These are phyloP conservation scores for Andinoacara biseriatus DNA, from an alignment of 2,113 vertebrate species.

Conservation along the genomic window DNA sequence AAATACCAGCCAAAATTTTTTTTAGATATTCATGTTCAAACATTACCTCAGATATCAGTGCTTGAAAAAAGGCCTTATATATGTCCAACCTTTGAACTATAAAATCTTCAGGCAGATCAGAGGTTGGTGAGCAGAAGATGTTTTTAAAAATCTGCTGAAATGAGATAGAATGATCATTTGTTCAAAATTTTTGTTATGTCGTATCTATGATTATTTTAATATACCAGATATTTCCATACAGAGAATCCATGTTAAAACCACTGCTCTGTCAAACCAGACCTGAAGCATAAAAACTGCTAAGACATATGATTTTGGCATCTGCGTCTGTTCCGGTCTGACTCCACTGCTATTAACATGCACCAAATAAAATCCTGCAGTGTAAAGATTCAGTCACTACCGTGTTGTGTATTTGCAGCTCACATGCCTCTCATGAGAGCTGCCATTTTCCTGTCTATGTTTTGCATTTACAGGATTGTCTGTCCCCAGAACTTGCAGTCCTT, in stretches of 20 bases:
- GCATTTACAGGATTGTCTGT: too few species aligned
- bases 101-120: neutral
- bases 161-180: neutral
- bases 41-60: rapidly evolving
- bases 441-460: neutral
- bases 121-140: neutral
- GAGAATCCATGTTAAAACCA: neutral
- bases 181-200: neutral
- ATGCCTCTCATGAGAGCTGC: rapidly evolving
- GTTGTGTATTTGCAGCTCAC: too few species aligned
- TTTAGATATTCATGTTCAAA: too few species aligned
- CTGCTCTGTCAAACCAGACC: neutral
- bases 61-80: neutral
- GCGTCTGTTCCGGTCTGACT: too few species aligned
- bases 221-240: neutral
- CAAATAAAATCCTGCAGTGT: too few species aligned
- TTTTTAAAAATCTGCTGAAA: neutral
- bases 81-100: neutral
- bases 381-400: too few species aligned
- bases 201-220: neutral
- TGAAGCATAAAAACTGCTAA: too few species aligned
- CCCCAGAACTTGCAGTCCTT: too few species aligned
- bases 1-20: neutral
- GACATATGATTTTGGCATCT: too few species aligned
- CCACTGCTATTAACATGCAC: too few species aligned